These are phyloP conservation scores for Aricia artaxerxes DNA, from an alignment of 2,888 invertebrate genomes.

Conservation along the genomic window DNA sequence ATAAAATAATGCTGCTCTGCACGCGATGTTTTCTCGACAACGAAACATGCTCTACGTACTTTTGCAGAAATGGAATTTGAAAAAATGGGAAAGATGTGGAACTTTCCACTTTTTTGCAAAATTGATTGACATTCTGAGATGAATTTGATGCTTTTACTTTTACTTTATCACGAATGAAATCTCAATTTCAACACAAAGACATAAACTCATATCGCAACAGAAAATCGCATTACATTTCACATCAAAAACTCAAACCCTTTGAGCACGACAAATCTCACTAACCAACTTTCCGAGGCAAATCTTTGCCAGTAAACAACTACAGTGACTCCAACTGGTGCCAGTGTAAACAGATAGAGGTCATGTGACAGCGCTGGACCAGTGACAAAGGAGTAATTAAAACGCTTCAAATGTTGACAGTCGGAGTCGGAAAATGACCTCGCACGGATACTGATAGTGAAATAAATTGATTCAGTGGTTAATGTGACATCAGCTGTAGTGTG, in stretches of 20 bases:
- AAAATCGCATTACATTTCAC: neutral
- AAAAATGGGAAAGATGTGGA: too few species aligned
- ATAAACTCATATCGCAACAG: neutral
- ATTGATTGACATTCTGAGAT: too few species aligned
- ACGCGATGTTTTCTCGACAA: neutral
- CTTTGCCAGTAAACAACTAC: constrained; percentile 12
- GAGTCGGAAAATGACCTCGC: constrained; percentile 21
- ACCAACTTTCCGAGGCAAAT: constrained; percentile 13
- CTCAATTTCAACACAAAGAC: neutral
- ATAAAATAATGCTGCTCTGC: neutral
- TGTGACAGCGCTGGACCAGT: constrained; percentile 36
- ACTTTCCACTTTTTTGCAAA: too few species aligned
- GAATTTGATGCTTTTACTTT: too few species aligned
- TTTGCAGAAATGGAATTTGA: neutral
- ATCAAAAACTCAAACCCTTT: neutral
- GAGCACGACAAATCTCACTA: constrained; percentile 16
- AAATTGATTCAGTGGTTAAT: neutral
- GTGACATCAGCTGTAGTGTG: neutral
- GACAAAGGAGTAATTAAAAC: constrained; percentile 62
- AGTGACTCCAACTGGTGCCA: neutral
- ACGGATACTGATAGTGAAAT: neutral
- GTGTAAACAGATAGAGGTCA: constrained; percentile 25
- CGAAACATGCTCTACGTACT: neutral
- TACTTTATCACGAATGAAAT: too few species aligned
- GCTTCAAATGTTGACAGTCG: constrained; percentile 41